Conservation (phyloP, 2,797 vertebrate species). For the Chanos chanos region DNA sequence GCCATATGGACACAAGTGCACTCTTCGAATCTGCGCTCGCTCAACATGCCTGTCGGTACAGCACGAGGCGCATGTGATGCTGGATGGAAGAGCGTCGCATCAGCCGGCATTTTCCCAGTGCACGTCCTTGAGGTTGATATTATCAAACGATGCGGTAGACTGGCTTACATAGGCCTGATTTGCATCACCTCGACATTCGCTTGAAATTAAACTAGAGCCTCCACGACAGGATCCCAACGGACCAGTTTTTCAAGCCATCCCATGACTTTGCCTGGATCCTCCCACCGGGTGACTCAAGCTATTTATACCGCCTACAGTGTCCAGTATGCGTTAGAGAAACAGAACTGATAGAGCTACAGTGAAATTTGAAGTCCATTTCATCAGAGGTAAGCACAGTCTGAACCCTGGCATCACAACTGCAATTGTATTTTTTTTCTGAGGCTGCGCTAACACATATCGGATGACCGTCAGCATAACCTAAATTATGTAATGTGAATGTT, state of each 20-base stretch:
- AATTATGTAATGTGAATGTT: constrained; percentile 58
- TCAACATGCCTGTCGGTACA: constrained; percentile 48
- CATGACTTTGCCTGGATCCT: constrained; percentile 58
- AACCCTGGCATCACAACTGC: neutral
- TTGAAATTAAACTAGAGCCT: no score
- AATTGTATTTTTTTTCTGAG: no score
- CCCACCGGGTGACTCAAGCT: constrained; percentile 65
- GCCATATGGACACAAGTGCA: constrained; percentile 41
- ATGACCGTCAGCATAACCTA: constrained; percentile 53
- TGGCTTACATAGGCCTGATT: neutral
- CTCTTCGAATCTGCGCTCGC: constrained; percentile 50
- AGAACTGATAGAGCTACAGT: constrained; percentile 48
- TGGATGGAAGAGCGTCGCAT: constrained; percentile 41
- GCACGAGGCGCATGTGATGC: constrained; percentile 54
- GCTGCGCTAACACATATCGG: no score
- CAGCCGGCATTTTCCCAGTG: constrained; percentile 25
- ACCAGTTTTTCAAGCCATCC: constrained; percentile 38
- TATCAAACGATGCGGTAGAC: neutral
- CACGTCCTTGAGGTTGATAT: neutral
- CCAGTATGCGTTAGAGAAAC: constrained; percentile 48
- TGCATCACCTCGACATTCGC: neutral
- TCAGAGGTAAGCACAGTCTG: constrained; percentile 66
- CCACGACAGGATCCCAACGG: neutral
- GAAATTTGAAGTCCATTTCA: constrained; percentile 13
- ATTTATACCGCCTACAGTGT: constrained; percentile 64